Evolutionary conservation across 2,797 vertebrate genomes (phyloP), one percentile per base, ranked within the genome.

Genomic region (Labroides dimidiatus): DNA sequence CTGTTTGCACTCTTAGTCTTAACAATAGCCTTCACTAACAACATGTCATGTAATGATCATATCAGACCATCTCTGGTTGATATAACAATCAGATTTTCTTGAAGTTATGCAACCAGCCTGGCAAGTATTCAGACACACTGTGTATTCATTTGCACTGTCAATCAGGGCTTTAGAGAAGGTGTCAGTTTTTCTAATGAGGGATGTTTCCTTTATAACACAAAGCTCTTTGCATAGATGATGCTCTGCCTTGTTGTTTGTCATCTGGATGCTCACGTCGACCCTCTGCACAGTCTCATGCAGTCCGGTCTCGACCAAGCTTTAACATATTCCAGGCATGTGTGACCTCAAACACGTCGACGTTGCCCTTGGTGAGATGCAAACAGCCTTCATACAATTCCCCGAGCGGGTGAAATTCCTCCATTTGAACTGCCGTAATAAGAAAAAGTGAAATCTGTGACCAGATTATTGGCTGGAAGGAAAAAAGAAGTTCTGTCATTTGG

Each of bases 291-390:
- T 58, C 30, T 51, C 47, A 64, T 56, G 44, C 30, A 51, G 64
- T 63, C 49, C 23, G 6, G 41, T 53, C 60, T 24, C 14, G 47
- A 42, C 41, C 21, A 16, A 58, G 43, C 53, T 73, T 62, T 50
- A 69, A 81, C 64, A 56, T 73, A 90, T 88, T 87, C 83, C 24
- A 72, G 63, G 72, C 89, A 91, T 78, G 84, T 43, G 15, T 85
- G 85, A 90, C 86, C 86, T 87, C 62, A 56, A 6, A 60, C 47
- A 56, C 53, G 50, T 4, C 54, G 59, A 53, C 23, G 33, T 49
- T 57, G 72, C 64, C 91, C 89, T 91, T 88, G 84, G 79, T 80
- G 72, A 58, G 59, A 79, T 57, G 24, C 50, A 73, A 78, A 64
- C 8, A 6, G 50, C 27, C 68, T 73, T 58, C 9, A 6, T 69